Percentiles rank a stretch among this genome's conserved stretches.
phyloP scores from a whole-genome alignment of 1,140 invertebrate species.

The Rhagoletis pomonella region DNA sequence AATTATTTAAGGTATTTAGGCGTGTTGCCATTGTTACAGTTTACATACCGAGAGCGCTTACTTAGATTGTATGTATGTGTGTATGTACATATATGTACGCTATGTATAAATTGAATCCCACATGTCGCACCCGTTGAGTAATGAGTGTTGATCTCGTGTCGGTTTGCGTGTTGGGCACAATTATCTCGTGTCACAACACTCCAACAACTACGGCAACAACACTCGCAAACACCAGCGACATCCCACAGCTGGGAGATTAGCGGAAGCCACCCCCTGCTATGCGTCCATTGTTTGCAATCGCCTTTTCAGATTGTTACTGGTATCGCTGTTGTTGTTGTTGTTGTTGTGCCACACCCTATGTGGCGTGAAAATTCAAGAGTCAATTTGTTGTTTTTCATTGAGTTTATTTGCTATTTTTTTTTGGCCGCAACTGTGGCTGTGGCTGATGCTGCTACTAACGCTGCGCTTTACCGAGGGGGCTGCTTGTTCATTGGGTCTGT shows the following conservation, averaged over 20 bases:
- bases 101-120: not conserved
- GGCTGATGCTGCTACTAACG: not conserved
- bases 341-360: conserved; percentile 17
- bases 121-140: conserved; percentile 35
- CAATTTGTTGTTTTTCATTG: conserved; percentile 51
- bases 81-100: not conserved
- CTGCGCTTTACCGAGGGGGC: not conserved
- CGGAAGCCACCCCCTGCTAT: conserved; percentile 31
- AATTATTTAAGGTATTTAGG: not conserved
- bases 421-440: not conserved
- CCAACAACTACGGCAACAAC: not conserved
- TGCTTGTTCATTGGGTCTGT: not conserved
- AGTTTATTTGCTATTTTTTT: conserved; percentile 55
- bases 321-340: no score
- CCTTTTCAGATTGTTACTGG: not conserved
- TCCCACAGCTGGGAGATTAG: not conserved
- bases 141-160: conserved; percentile 32
- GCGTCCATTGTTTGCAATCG: not conserved
- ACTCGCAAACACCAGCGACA: not conserved
- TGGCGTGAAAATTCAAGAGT: conserved; percentile 50
- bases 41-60: not conserved
- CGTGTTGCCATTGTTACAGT: conserved; percentile 2
- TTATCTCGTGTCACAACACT: conserved; percentile 39
- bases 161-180: conserved; percentile 20
- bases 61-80: not conserved